Evolutionary conservation across 1,140 invertebrate genomes (phyloP).

Genomic region (Aphaenogaster floridana): DNA sequence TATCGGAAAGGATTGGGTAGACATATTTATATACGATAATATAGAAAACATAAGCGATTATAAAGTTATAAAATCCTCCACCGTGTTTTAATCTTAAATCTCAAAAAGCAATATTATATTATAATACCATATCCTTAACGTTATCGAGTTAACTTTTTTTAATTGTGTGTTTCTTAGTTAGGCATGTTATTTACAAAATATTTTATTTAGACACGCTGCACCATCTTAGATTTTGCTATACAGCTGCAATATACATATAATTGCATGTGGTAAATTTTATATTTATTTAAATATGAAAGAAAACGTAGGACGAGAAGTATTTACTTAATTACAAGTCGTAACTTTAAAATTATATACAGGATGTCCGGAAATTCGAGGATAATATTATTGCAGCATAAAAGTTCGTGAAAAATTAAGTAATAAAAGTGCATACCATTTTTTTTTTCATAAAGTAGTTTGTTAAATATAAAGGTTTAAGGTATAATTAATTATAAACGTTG

Average conservation of each 20-base stretch:
- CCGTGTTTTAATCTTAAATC: neutral
- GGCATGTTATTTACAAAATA: slow-evolving; percentile 1
- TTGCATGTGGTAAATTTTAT: neutral
- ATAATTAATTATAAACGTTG: too few species aligned
- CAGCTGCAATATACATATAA: neutral
- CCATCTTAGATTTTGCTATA: slow-evolving; percentile 14
- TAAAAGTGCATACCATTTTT: too few species aligned
- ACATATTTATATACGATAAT: neutral
- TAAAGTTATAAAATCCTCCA: neutral
- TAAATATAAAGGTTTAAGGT: too few species aligned
- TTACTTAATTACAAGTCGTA: neutral
- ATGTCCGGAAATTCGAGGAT: too few species aligned
- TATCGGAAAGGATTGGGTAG: neutral
- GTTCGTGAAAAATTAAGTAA: too few species aligned
- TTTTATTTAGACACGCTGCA: neutral
- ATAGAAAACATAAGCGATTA: neutral
- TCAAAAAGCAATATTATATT: neutral
- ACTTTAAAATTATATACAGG: neutral
- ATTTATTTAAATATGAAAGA: neutral
- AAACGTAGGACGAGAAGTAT: neutral
- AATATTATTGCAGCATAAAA: too few species aligned
- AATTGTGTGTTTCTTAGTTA: neutral
- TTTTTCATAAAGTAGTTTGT: too few species aligned
- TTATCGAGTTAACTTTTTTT: neutral
- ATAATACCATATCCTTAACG: neutral